Percentiles rank a stretch among this genome's conserved stretches.
phyloP scores from a whole-genome alignment of 2,113 vertebrate species.

The Dissostichus mawsoni region DNA sequence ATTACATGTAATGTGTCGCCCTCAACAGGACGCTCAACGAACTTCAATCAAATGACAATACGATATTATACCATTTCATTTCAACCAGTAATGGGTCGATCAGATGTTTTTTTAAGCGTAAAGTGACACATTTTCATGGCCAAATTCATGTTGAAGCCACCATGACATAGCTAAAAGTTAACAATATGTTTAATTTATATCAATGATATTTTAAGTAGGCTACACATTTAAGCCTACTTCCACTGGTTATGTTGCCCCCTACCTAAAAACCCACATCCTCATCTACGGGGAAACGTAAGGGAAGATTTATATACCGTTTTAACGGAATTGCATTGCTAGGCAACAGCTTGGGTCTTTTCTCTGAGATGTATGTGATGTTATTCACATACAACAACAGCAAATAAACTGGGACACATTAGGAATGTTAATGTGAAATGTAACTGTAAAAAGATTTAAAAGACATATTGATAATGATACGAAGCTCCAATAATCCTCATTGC shows the following conservation, averaged over 20 bases:
- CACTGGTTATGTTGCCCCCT: neutral
- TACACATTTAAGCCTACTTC: no score
- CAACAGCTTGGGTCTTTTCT: no score
- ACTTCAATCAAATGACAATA: conserved; percentile 23
- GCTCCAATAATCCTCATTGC: neutral
- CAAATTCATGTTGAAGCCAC: neutral
- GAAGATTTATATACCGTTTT: no score
- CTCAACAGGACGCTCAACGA: conserved; percentile 58
- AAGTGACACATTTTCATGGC: neutral
- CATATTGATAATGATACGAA: neutral
- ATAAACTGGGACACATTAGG: no score
- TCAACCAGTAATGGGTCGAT: no score
- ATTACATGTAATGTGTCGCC: conserved; percentile 69
- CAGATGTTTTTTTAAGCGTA: neutral
- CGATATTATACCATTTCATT: neutral
- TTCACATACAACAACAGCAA: no score
- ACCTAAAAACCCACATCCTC: neutral
- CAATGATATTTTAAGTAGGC: no score
- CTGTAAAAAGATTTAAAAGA: neutral
- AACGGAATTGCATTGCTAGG: no score
- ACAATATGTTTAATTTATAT: neutral
- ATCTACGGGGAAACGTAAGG: neutral
- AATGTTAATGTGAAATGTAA: no score
- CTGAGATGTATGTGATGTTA: no score
- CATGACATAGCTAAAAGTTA: no score